Base-by-base conservation (phyloP, 2,888 invertebrate species). In the Gerris lacustris region DNA sequence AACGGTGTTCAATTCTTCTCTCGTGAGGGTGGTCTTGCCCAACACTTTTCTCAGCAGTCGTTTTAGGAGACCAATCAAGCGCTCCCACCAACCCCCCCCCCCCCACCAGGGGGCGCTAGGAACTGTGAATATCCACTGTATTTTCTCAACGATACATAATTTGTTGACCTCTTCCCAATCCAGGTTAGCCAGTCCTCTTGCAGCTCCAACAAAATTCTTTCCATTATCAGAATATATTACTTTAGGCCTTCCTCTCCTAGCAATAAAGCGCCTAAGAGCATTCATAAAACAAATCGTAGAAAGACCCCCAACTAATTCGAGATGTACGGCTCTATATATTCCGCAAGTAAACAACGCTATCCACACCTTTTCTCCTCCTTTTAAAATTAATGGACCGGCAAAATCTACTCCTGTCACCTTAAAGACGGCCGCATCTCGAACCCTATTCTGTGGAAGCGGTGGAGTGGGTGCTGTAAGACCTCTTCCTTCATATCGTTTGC, bases 171-270 rank as follows among this genome's bases (percentile, higher is more conserved):
- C 68, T 79, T 81, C 82, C 75, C 83, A 83, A 73, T 84, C 82
- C 0, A 84, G 81, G 77, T 83, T 82, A 73, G 82, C 81, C 74
- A 83, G 82, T 15, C 82, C 78, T 73, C 78, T 80, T 6, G 74
- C 73, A 0, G 78, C 74, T 0, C 80, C 78, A 0, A 76, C 73
- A 74, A 82, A 82, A 73, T 80, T 80, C 0, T 78, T 78, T 0
- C 79, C 80, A 71, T 81, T 81, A 70, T 82, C 81, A 43, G 77
- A 76, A 67, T 77, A 79, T 67, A 9, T 69, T 17, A 66, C 17
- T 6, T 15, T 5, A n/a, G 66, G 43, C n/a, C 69, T 55, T 6
- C 72, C 72, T 63, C 70, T 43, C 11, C 70, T 55, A 5, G 70
- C 66, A 18, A 70, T 63, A 63, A 72, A 72, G 7, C 72, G n/a